These are phyloP conservation scores for Thunnus maccoyii DNA, from an alignment of 2,113 vertebrate species.

Conservation along the genomic window DNA sequence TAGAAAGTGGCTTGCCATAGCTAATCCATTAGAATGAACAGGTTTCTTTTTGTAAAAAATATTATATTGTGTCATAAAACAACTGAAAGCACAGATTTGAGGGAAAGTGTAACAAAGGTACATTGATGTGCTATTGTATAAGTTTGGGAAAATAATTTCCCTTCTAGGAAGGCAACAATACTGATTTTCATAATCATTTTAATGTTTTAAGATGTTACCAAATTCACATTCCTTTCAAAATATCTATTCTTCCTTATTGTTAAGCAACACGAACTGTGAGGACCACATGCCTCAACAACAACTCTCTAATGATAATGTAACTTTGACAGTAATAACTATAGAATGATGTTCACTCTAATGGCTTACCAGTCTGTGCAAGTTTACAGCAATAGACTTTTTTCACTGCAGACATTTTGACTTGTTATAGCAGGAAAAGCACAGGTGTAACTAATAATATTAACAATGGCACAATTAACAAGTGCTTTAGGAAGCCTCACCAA, in stretches of 20 bases:
- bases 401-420: constrained; percentile 19
- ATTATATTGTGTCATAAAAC: too few species aligned
- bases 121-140: not conserved
- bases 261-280: not conserved
- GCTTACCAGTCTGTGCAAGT: not conserved
- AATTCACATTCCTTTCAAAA: not conserved
- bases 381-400: not conserved
- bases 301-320: not conserved
- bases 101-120: not conserved
- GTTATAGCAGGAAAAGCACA: not conserved
- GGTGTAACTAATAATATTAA: not conserved
- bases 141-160: not conserved
- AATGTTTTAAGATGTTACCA: not conserved
- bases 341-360: not conserved
- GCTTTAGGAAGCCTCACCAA: too few species aligned
- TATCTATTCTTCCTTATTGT: not conserved
- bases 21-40: too few species aligned
- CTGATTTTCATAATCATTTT: not conserved
- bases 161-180: not conserved
- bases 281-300: not conserved
- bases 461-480: too few species aligned
- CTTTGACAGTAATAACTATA: constrained; percentile 4
- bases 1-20: too few species aligned
- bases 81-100: too few species aligned
- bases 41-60: too few species aligned